Conservation (phyloP, 2,888 invertebrate species). For the Cryptus armator region DNA sequence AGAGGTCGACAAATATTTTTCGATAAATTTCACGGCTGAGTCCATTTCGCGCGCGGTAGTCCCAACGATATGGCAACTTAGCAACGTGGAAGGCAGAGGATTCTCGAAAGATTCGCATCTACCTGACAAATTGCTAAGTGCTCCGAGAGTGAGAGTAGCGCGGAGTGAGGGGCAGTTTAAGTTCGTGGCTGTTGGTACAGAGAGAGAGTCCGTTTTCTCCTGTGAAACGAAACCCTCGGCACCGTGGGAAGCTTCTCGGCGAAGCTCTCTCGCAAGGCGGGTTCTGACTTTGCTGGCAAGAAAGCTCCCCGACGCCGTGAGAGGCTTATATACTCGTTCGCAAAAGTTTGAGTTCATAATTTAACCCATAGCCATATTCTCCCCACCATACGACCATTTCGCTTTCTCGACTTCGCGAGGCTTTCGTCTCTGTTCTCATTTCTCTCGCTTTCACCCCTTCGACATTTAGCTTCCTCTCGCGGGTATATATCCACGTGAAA, state of each 20-base stretch:
- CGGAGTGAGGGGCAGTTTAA: constrained; percentile 46
- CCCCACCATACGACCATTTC: constrained; percentile 37
- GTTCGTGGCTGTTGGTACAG: constrained; percentile 19
- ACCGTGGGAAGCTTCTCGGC: background rate
- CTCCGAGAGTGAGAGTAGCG: constrained; percentile 53
- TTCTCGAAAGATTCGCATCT: constrained; percentile 75
- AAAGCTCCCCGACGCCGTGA: constrained; percentile 28
- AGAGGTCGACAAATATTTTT: constrained; percentile 60
- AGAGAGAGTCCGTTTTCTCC: constrained; percentile 33
- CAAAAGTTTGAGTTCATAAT: constrained; percentile 79
- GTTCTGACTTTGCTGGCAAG: background rate
- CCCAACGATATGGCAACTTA: constrained; percentile 42
- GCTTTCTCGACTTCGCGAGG: constrained; percentile 34
- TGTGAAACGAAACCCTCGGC: constrained; percentile 22
- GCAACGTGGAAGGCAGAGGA: background rate
- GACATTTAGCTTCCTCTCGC: constrained; percentile 23
- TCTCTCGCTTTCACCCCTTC: constrained; percentile 1
- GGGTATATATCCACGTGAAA: constrained; percentile 74
- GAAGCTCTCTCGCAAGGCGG: constrained; percentile 11
- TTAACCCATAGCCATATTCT: constrained; percentile 67
- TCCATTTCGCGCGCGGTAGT: background rate
- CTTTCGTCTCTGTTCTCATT: constrained; percentile 10
- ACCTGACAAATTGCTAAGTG: constrained; percentile 79
- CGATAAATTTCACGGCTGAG: constrained; percentile 62
- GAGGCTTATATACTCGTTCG: constrained; percentile 55